Evolutionary conservation across 2,113 vertebrate species (phyloP).

Genomic region (Clarias magur): DNA sequence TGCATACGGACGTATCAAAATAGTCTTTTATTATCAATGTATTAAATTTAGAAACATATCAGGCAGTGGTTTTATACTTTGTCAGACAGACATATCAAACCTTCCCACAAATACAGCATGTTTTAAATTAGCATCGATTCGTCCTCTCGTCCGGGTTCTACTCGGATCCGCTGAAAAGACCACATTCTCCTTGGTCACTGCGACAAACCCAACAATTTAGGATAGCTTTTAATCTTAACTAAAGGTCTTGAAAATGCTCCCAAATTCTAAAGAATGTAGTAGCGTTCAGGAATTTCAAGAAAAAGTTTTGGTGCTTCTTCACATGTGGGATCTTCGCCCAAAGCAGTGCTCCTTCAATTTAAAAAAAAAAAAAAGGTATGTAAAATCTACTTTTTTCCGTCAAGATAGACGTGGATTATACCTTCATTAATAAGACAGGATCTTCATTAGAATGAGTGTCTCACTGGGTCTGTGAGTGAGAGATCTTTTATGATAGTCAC

Average conservation of each 20-base stretch:
- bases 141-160: conserved; percentile 33
- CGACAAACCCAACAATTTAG: conserved; percentile 63
- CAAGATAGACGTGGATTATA: conserved; percentile 30
- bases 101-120: conserved; percentile 62
- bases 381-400: conserved; percentile 27
- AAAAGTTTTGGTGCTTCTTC: conserved; percentile 32
- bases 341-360: conserved; percentile 17
- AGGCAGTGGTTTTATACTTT: conserved; percentile 77
- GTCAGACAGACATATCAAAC: conserved; percentile 64
- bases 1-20: conserved; percentile 72
- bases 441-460: conserved; percentile 21
- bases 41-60: conserved; percentile 79
- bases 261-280: conserved; percentile 21
- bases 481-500: neutral
- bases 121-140: conserved; percentile 51
- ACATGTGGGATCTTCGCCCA: conserved; percentile 29
- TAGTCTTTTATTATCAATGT: conserved; percentile 77
- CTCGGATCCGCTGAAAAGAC: conserved; percentile 18
- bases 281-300: conserved; percentile 38
- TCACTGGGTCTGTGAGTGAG: neutral
- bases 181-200: conserved; percentile 46
- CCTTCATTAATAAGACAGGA: conserved; percentile 21
- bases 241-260: conserved; percentile 52
- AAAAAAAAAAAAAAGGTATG: conserved; percentile 5
- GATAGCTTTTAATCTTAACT: conserved; percentile 37